These are phyloP conservation scores for Mesocentrotus franciscanus DNA, from an alignment of 53 echinoderm and acorn worm genomes.

Conservation along the genomic window DNA sequence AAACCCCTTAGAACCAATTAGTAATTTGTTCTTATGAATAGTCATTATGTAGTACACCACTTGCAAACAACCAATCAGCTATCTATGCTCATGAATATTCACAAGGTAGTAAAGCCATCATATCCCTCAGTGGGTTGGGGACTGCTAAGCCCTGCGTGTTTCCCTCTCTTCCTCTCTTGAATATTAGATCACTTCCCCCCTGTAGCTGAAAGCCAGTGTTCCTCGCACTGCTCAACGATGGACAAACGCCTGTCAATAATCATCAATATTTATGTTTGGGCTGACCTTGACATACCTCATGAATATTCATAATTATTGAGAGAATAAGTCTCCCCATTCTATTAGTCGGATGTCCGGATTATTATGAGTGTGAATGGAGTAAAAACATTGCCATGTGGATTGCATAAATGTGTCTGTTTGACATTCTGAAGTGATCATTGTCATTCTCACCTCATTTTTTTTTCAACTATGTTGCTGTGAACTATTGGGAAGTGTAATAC, in stretches of 20 bases:
- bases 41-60: background rate
- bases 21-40: background rate
- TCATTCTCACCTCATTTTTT: background rate
- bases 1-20: background rate
- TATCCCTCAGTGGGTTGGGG: background rate
- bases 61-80: slow-evolving; percentile 21
- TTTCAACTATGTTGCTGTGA: background rate
- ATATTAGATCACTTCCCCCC: slow-evolving; percentile 67
- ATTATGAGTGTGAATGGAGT: background rate
- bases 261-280: slow-evolving; percentile 23
- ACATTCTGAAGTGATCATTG: slow-evolving; percentile 13
- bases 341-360: background rate
- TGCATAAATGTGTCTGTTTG: background rate
- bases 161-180: slow-evolving; percentile 45
- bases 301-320: slow-evolving; percentile 28
- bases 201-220: slow-evolving; percentile 33
- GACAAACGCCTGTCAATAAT: slow-evolving; percentile 19
- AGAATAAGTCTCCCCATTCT: background rate
- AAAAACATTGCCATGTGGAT: slow-evolving; percentile 8
- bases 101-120: slow-evolving; percentile 30
- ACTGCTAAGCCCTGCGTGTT: slow-evolving; percentile 41
- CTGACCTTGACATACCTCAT: slow-evolving; percentile 41
- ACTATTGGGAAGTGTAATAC: background rate
- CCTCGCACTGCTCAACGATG: slow-evolving; percentile 42
- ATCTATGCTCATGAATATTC: slow-evolving; percentile 35